A percentile compares a stretch with the other conserved stretches of the same genome.
phyloP scores from a whole-genome alignment of 2,797 vertebrate species.

The Pseudotriccus pelzelni region DNA sequence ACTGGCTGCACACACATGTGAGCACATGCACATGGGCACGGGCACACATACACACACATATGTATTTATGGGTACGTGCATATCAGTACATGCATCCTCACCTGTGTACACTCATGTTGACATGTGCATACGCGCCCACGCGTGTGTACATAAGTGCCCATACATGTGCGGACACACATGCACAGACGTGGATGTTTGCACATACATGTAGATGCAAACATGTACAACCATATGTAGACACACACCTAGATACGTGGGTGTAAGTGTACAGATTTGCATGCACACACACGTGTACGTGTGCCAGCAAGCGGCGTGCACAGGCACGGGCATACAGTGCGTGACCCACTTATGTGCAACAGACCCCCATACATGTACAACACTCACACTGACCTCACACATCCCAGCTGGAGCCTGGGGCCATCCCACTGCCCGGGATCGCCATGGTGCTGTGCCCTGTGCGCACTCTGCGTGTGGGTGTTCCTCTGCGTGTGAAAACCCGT shows the following conservation, averaged over 20 bases:
- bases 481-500: fast-evolving
- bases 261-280: neutral
- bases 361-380: neutral
- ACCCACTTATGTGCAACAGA: neutral
- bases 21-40: neutral
- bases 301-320: neutral
- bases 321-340: neutral
- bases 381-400: fast-evolving
- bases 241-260: neutral
- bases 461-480: fast-evolving
- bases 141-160: too few relatives aligned
- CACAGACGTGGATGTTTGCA: neutral
- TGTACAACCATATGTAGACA: neutral
- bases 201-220: neutral
- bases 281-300: neutral
- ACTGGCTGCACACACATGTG: neutral
- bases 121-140: fast-evolving
- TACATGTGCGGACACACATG: neutral
- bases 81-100: neutral
- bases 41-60: neutral
- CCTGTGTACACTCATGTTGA: neutral
- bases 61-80: fast-evolving
- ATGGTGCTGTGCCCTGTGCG: neutral
- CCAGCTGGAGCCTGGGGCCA: fast-evolving
- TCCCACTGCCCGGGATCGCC: fast-evolving